A percentile compares a stretch with the other conserved stretches of the same genome.
Conservation (phyloP, 2,113 vertebrate species). For the Eclectus roratus region DNA sequence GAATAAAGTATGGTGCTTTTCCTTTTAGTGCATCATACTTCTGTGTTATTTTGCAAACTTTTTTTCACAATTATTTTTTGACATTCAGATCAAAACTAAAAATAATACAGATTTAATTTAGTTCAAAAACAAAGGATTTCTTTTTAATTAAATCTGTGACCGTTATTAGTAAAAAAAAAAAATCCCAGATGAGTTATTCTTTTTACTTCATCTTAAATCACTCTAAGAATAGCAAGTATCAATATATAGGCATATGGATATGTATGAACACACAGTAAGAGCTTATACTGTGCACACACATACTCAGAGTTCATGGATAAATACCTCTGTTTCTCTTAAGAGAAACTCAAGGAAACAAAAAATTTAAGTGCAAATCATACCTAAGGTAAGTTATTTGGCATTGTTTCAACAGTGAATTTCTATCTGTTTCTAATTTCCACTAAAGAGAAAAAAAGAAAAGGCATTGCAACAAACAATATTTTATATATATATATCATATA, state of each 20-base stretch:
- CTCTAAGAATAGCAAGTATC: not conserved
- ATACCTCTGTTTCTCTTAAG: not conserved
- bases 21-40: not conserved
- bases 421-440: not conserved
- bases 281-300: not conserved
- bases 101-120: not conserved
- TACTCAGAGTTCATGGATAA: not conserved
- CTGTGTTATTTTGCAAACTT: not conserved
- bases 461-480: not conserved
- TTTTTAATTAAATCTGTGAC: not conserved
- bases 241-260: not conserved
- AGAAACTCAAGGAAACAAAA: not conserved
- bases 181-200: accelerated
- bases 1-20: not conserved
- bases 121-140: not conserved
- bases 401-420: not conserved
- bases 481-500: too few species aligned
- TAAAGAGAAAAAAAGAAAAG: not conserved
- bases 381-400: not conserved
- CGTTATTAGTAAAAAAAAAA: not conserved
- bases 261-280: not conserved
- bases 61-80: not conserved
- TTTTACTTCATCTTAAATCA: not conserved
- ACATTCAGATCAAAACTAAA: not conserved
- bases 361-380: not conserved